A percentile compares a stretch with the other conserved stretches of the same genome.
Evolutionary conservation across 2,113 vertebrate species (phyloP).

Genomic region (Paraplagusia blochii): DNA sequence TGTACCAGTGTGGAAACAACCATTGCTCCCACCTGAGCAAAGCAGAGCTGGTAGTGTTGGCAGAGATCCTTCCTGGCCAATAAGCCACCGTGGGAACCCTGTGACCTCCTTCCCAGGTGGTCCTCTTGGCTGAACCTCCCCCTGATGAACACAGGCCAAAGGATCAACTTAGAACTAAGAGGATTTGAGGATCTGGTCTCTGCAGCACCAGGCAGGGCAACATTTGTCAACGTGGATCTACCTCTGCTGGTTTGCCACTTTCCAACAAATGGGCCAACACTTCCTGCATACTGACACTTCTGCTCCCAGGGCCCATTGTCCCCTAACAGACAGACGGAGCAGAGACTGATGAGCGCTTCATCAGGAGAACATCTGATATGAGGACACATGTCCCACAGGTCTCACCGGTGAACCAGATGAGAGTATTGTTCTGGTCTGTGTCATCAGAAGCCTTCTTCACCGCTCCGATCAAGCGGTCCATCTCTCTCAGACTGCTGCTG

Average conservation of each 20-base stretch:
- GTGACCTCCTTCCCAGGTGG: slow-evolving; percentile 97
- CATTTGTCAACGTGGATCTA: slow-evolving; percentile 34
- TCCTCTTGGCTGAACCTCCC: slow-evolving; percentile 88
- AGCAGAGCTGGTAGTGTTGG: slow-evolving; percentile 75
- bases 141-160: slow-evolving; percentile 68
- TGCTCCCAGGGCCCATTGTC: slow-evolving; percentile 96
- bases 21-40: slow-evolving; percentile 81
- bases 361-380: background rate
- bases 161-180: background rate
- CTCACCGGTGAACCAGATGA: slow-evolving; percentile 92
- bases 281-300: slow-evolving; percentile 92
- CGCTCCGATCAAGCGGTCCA: slow-evolving; percentile 86
- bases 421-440: slow-evolving; percentile 72
- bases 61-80: slow-evolving; percentile 84
- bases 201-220: background rate
- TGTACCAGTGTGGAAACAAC: background rate
- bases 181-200: background rate
- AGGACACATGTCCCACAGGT: background rate
- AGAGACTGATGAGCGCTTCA: background rate
- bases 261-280: slow-evolving; percentile 83
- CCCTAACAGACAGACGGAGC: slow-evolving; percentile 68
- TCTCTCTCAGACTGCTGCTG: slow-evolving; percentile 77
- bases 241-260: slow-evolving; percentile 87
- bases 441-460: slow-evolving; percentile 74
- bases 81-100: slow-evolving; percentile 86